Evolutionary conservation across 1,140 invertebrate species (phyloP).

Genomic region (Pristionchus pacificus): DNA sequence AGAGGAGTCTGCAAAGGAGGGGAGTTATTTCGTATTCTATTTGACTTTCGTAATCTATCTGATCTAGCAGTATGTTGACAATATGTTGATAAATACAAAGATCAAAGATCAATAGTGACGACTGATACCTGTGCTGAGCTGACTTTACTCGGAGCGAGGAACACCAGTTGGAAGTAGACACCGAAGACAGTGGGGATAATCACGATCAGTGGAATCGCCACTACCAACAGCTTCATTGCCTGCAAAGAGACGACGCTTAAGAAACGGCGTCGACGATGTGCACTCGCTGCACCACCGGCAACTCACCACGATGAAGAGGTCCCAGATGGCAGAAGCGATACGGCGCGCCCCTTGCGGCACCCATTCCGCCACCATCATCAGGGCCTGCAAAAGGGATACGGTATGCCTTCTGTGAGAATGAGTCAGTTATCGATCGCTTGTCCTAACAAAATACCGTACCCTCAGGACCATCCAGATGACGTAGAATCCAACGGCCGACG

Average conservation of each 20-base stretch:
- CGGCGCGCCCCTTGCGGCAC: neutral
- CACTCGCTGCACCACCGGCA: neutral
- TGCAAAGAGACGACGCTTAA: constrained; percentile 59
- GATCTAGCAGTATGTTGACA: too few relatives aligned
- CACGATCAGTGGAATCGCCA: constrained; percentile 72
- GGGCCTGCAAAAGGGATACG: neutral
- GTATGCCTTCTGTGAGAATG: too few relatives aligned
- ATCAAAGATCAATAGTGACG: too few relatives aligned
- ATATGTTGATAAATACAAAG: too few relatives aligned
- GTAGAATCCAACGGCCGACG: constrained; percentile 26
- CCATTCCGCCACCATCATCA: neutral
- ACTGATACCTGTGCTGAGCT: constrained; percentile 79
- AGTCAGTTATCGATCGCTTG: constrained; percentile 64
- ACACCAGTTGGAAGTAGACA: constrained; percentile 68
- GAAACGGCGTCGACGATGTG: constrained; percentile 15
- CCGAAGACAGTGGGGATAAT: constrained; percentile 88
- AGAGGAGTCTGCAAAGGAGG: constrained; percentile 70
- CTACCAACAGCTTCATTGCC: constrained; percentile 66
- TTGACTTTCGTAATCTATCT: too few relatives aligned
- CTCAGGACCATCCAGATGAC: constrained; percentile 19
- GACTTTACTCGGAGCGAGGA: constrained; percentile 82
- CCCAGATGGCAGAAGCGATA: neutral
- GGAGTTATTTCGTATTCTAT: neutral
- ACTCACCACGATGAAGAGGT: neutral
- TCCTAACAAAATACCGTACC: constrained; percentile 39